These are phyloP conservation scores for Brachionus rubens DNA, from an alignment of 1,140 invertebrate genomes.

Conservation along the genomic window DNA sequence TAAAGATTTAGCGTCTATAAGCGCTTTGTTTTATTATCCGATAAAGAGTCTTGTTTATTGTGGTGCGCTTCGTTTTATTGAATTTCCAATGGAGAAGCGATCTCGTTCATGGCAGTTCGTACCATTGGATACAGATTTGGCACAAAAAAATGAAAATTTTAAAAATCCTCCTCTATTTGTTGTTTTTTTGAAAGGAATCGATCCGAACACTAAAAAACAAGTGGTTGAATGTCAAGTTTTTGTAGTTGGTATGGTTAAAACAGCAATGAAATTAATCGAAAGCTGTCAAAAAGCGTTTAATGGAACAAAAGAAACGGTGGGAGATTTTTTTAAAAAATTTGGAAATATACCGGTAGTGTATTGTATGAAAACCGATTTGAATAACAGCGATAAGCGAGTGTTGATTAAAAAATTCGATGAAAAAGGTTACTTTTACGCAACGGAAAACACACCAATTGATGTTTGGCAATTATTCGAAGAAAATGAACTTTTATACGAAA, in stretches of 20 bases:
- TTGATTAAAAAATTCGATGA: conserved; percentile 28
- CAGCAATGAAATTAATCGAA: conserved; percentile 13
- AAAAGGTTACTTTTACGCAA: conserved; percentile 36
- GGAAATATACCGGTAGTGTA: conserved; percentile 39
- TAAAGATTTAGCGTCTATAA: neutral
- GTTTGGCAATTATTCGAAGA: conserved; percentile 32
- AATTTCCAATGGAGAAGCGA: neutral
- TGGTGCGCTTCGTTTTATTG: conserved; percentile 27
- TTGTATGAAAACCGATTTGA: conserved; percentile 24
- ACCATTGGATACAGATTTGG: conserved; percentile 35
- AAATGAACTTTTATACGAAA: neutral
- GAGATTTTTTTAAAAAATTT: conserved; percentile 25
- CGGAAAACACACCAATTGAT: conserved; percentile 39
- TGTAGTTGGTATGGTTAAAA: conserved; percentile 21
- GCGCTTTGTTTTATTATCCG: conserved; percentile 42
- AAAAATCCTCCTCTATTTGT: conserved; percentile 38
- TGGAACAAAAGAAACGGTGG: conserved; percentile 6
- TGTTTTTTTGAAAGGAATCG: conserved; percentile 24
- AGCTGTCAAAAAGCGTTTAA: conserved; percentile 42
- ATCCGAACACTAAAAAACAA: conserved; percentile 40
- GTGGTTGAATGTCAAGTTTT: conserved; percentile 30
- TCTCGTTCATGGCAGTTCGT: conserved; percentile 17
- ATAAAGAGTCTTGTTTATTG: conserved; percentile 42
- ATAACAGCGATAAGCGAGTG: conserved; percentile 12
- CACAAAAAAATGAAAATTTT: conserved; percentile 15